Base-by-base conservation (phyloP, 2,797 vertebrate genomes). In the Margarornis squamiger region DNA sequence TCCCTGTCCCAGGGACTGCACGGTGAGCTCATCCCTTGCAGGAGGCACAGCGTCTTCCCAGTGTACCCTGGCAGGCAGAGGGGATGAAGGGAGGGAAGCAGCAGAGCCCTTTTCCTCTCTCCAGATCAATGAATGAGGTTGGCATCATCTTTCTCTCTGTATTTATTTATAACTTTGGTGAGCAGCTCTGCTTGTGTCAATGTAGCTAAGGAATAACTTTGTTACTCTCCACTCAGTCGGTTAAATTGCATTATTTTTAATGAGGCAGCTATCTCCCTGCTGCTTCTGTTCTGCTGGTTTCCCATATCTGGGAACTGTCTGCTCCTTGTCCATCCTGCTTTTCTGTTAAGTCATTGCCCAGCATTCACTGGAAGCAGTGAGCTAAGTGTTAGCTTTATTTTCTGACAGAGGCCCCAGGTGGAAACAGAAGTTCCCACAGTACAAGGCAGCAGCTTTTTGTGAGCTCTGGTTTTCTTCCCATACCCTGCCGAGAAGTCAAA, bases 221-320 rank as follows among this genome's bases (percentile, higher is more conserved):
- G 22, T 94, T 86, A 68, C 10, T 2, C n/a, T 88, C 22, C 0
- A 0, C 41, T 63, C 68, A 10, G 18, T 51, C 58, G 32, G 34
- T 88, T 93, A 61, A 92, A 94, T 88, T 77, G 63, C 70, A 65
- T 95, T 95, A 83, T 92, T 88, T 94, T 94, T 95, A 95, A 93
- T 77, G 39, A 90, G 80, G 73, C 43, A 54, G 80, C 86, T 93
- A 29, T 93, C 82, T 93, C 63, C 5, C 0, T 12, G 5, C 63
- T 58, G 73, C 70, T 93, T 80, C 73, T 90, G 77, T 74, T 83
- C 54, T 61, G 62, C 68, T 92, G 82, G 38, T 76, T 92, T 91
- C 74, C 74, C 23, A 72, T 59, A 8, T 77, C 74, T 85, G 84
- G 46, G 72, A 89, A 22, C 76, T 78, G 39, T 36, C 87, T 83